Conservation (phyloP, 2,113 vertebrate genomes). For the Cyanoramphus novaezelandiae region DNA sequence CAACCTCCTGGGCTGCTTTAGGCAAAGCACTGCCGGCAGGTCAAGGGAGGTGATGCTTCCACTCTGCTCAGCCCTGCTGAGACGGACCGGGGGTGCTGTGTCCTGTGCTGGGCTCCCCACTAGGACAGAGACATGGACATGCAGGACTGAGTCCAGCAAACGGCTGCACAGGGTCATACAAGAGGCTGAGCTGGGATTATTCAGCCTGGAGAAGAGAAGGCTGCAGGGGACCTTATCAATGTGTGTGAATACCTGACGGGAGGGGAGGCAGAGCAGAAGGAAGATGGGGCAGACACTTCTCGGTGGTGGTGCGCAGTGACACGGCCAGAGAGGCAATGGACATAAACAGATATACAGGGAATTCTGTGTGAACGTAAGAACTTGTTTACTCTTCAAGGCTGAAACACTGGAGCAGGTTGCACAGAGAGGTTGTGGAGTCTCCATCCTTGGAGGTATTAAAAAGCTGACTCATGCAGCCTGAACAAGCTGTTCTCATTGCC, state of each 20-base stretch:
- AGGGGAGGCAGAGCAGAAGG: not conserved
- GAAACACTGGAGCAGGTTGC: not conserved
- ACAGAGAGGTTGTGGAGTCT: not conserved
- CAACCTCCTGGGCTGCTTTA: not conserved
- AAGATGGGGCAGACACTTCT: not conserved
- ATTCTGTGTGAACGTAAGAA: not conserved
- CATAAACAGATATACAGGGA: not conserved
- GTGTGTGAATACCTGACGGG: not conserved
- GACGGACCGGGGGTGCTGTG: not conserved
- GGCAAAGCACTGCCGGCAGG: not conserved
- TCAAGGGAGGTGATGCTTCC: not conserved
- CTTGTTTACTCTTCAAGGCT: not conserved
- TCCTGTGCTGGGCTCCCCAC: not conserved
- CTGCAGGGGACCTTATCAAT: not conserved
- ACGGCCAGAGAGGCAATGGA: not conserved
- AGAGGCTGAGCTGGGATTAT: not conserved
- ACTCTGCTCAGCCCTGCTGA: not conserved
- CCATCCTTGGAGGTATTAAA: not conserved
- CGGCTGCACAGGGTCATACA: not conserved
- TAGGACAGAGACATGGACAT: not conserved
- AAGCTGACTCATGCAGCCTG: not conserved
- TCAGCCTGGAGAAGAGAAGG: not conserved
- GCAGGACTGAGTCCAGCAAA: not conserved
- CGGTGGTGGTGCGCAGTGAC: not conserved
- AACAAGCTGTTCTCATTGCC: not conserved